phyloP scores from a whole-genome alignment of 2,888 invertebrate genomes.

The Drosophila aldrichi region DNA sequence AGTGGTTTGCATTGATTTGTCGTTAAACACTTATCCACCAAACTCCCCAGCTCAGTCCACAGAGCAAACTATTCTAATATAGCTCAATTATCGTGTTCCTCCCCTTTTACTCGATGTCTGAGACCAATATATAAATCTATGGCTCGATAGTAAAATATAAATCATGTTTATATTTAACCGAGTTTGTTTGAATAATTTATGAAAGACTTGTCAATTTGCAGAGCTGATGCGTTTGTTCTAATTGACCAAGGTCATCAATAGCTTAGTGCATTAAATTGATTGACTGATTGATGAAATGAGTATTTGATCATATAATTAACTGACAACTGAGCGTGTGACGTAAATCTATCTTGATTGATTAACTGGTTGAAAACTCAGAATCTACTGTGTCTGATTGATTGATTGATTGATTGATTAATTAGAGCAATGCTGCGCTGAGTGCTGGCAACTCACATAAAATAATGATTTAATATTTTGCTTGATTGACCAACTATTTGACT shows the following conservation, averaged over 20 bases:
- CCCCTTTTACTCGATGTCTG: neutral
- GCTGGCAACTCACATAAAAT: too few relatives aligned
- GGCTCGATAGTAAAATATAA: neutral
- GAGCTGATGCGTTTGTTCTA: neutral
- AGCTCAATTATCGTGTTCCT: slow-evolving; percentile 3
- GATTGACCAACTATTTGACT: too few relatives aligned
- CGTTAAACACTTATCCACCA: slow-evolving; percentile 4
- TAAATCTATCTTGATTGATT: too few relatives aligned
- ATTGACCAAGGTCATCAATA: neutral
- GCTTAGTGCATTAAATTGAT: neutral
- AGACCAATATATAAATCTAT: neutral
- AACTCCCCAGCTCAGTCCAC: neutral
- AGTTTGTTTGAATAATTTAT: neutral
- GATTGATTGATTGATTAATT: neutral
- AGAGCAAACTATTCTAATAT: slow-evolving; percentile 1
- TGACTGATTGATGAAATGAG: too few relatives aligned
- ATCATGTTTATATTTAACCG: neutral
- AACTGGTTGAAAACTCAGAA: neutral
- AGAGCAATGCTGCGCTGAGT: too few relatives aligned
- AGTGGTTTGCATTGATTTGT: slow-evolving; percentile 17
- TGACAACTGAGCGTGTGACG: too few relatives aligned
- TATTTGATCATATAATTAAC: neutral
- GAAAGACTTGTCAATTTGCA: neutral
- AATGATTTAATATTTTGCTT: too few relatives aligned
- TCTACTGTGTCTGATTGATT: neutral